Percentiles rank a stretch among this genome's conserved stretches.
Conservation (phyloP, 2,113 vertebrate species). For the Leucopternis melanops region DNA sequence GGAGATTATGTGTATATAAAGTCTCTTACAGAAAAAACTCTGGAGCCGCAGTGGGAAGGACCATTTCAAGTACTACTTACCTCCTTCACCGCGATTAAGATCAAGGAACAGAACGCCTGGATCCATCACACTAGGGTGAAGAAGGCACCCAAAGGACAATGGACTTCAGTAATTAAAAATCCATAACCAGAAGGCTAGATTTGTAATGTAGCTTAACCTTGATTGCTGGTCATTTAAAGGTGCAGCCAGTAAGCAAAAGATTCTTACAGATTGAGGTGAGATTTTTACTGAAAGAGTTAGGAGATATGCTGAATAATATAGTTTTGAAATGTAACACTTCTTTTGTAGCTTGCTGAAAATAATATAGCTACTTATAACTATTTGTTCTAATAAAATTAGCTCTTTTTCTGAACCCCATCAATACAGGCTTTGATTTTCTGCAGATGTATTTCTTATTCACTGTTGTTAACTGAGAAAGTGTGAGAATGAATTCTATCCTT, state of each 20-base stretch:
- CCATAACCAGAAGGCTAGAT: neutral
- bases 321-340: neutral
- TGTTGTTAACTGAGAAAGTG: neutral
- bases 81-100: too few species aligned
- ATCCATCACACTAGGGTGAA: too few species aligned
- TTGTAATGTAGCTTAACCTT: neutral
- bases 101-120: too few species aligned
- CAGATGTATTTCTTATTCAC: neutral
- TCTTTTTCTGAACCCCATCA: neutral
- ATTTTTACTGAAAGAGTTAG: neutral
- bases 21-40: too few species aligned
- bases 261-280: neutral
- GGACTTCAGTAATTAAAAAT: neutral
- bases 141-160: too few species aligned
- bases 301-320: neutral
- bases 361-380: neutral
- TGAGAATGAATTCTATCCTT: neutral
- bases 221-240: slow-evolving; percentile 8
- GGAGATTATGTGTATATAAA: too few species aligned
- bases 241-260: neutral
- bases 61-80: too few species aligned
- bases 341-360: neutral
- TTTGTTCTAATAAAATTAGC: neutral
- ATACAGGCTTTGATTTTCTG: neutral
- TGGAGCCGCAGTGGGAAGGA: too few species aligned